Evolutionary conservation across 2,888 invertebrate genomes (phyloP).

Genomic region (Formica aserva): DNA sequence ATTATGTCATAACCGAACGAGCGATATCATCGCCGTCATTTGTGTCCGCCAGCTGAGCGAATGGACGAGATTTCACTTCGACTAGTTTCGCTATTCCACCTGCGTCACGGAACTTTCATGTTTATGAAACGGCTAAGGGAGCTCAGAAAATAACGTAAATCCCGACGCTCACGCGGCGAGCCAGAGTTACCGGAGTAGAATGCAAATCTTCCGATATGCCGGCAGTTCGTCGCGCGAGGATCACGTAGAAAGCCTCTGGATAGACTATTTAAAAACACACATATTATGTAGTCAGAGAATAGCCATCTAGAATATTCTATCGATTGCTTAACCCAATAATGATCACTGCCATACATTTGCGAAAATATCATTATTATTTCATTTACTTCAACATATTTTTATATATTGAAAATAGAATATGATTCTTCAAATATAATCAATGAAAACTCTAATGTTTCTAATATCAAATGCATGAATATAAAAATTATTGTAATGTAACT

Average conservation of each 20-base stretch:
- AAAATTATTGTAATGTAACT: neutral
- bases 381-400: neutral
- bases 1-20: conserved; percentile 56
- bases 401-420: neutral
- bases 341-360: neutral
- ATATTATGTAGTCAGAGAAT: neutral
- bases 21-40: conserved; percentile 70
- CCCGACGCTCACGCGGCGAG: conserved; percentile 64
- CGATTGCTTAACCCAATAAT: conserved; percentile 13
- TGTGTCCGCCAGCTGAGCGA: conserved; percentile 60
- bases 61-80: conserved; percentile 72
- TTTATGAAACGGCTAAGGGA: conserved; percentile 75
- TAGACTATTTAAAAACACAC: conserved; percentile 26
- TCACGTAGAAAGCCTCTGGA: neutral
- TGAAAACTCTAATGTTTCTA: neutral
- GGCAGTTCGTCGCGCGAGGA: conserved; percentile 40
- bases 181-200: conserved; percentile 61
- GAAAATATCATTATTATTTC: conserved; percentile 3
- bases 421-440: neutral
- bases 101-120: conserved; percentile 76
- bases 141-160: conserved; percentile 74
- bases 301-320: neutral
- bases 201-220: conserved; percentile 71
- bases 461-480: neutral
- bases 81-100: conserved; percentile 73